phyloP scores from a whole-genome alignment of 1,140 invertebrate species.

The Papilio helenus region DNA sequence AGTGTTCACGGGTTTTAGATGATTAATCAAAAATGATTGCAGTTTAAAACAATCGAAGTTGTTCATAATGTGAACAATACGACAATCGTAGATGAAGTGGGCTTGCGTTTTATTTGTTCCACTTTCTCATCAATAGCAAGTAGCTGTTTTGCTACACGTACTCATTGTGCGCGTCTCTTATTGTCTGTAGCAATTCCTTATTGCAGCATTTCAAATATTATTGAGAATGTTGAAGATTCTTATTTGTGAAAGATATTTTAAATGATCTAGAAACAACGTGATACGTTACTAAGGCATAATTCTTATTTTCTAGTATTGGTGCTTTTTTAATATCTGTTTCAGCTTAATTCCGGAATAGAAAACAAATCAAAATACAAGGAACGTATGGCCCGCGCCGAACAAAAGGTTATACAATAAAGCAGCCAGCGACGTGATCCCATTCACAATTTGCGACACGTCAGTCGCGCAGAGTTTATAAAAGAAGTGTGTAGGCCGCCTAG shows the following conservation, averaged over 20 bases:
- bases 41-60: background rate
- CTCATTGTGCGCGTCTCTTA: conserved; percentile 15
- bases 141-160: conserved; percentile 8
- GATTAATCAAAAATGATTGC: background rate
- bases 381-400: conserved; percentile 1
- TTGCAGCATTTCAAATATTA: conserved; percentile 8
- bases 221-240: background rate
- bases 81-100: background rate
- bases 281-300: too few relatives aligned
- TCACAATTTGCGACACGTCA: conserved; percentile 22
- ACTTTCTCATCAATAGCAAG: conserved; percentile 25
- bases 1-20: background rate
- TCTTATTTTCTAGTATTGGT: background rate
- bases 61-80: conserved; percentile 21
- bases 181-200: conserved; percentile 13
- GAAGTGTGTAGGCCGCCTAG: conserved; percentile 18
- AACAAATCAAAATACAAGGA: conserved; percentile 3
- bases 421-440: conserved; percentile 12
- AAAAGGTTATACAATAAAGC: conserved; percentile 23
- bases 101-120: conserved; percentile 19
- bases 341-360: background rate
- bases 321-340: background rate
- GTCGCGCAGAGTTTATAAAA: conserved; percentile 6
- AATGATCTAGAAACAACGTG: background rate
- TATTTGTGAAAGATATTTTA: conserved; percentile 1